Base-by-base conservation (phyloP, 2,888 invertebrate species). In the Unio delphinus region DNA sequence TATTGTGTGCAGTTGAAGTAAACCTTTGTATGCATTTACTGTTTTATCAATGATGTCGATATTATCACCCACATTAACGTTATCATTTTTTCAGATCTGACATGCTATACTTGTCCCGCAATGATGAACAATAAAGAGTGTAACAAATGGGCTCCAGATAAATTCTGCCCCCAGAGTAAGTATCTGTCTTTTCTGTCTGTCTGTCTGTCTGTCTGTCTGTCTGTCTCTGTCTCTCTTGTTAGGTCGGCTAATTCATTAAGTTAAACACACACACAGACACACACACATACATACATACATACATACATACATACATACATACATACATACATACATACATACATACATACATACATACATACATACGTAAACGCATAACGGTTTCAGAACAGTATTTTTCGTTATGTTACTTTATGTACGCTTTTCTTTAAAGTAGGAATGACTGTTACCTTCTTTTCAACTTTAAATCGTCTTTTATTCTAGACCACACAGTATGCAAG, bases 101-200 rank as follows among this genome's bases (percentile, higher is more conserved):
- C 80, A 28, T 83, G 83, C 55, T 83, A 81, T 75, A 83, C 80
- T 23, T 82, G 83, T 63, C 80, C 79, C 15, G 64, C 69, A 56
- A 80, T 74, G 72, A 68, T 67, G 5, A 69, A 74, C 69, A 83
- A 83, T 72, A 69, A 70, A 30, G 78, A 72, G 23, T 83, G 83
- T 72, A 83, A 82, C 70, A 71, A 73, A 68, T 83, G 81, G 83
- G 83, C 83, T 0, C 83, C 83, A 0, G 77, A 83, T 55, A 70
- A 73, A 28, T 67, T 58, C 55, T 83, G 83, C 72, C 74, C 79
- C 11, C 28, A 56, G 17, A 66, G 80, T 78, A 73, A 72, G 78
- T 63, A 18, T 28, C 23, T 30, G 4, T 60, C 23, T 57, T 4
- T 57, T 57, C 23, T 57, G 3, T 57, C 23, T 57, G 3, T 57